Base-by-base conservation (phyloP, 2,113 vertebrate genomes). In the Boleophthalmus pectinirostris region DNA sequence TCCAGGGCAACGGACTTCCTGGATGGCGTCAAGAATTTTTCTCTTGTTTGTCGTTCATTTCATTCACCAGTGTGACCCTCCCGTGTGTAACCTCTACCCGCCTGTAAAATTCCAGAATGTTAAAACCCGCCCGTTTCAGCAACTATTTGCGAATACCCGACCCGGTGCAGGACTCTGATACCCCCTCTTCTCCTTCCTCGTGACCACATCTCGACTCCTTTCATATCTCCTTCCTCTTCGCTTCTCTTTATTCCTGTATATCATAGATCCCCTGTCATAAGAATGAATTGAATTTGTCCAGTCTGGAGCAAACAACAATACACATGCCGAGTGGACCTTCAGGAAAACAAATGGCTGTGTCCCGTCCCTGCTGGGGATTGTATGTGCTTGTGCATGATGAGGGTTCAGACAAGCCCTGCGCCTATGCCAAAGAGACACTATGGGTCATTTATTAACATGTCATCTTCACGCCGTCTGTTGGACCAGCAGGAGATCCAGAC, bases 211-310 rank as follows among this genome's bases (percentile, higher is more conserved):
- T 75, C 49, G 38, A 68, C 69, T 68, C 71, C 75, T 66, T 61
- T 68, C 38, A 6, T 70, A 66, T 84, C 67, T 73, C 69, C 76
- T 73, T 45, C 67, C 65, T 38, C 73, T 68, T 69, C 54, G 23
- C 71, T 76, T 68, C 81, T 74, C 77, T 87, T 87, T 89, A 79
- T 82, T 89, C 80, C 80, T 92, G 94, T 95, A 93, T 95, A 95
- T 97, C 94, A 94, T 94, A 94, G 95, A 92, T 92, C 96, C 94
- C 94, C 93, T 97, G 96, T 97, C 96, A 96, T 94, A 92, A 95
- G 94, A 98, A 98, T 98, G 96, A 97, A 98, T 98, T 96, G 96
- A 96, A 96, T 97, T 95, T 94, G 95, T 96, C 94, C 95, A 95
- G 96, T 95, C 97, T 95, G 96, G 96, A 96, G 94, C 95, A 98